Base-by-base conservation (phyloP, 2,113 vertebrate genomes). In the Pimephales promelas region DNA sequence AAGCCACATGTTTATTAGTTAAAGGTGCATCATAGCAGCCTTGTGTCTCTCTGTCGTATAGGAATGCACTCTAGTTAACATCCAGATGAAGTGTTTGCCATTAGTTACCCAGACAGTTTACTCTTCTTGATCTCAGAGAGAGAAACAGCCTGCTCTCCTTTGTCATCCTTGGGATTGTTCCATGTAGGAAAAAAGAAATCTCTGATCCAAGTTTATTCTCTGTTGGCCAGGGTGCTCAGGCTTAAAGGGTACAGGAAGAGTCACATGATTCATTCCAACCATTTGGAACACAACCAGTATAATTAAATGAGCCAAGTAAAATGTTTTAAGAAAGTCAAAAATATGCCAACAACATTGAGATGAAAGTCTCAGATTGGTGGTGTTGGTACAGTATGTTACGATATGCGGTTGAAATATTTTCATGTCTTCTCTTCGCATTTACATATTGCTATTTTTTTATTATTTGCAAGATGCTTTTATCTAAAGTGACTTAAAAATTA, bases 131-230 rank as follows among this genome's bases (percentile, higher is more conserved):
- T 57, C 31, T 74, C 16, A 77, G 40, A 64, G 28, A 31, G 20
- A 59, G 61, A 54, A 34, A 76, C 68, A 54, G 61, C 61, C 61
- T 31, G 34, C 11, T 24, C 18, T 82, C 54, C 28, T n/a, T 34
- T 52, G 71, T 74, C 34, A 64, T 64, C 34, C 45, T 77, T 71
- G 57, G n/a, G 26, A 18, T 84, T 28, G 24, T 66, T 78, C 73
- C 66, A 72, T 79, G 45, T 47, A n/a, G 72, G 71, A 73, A 61
- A 34, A 87, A 86, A 81, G 2, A 79, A 84, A 75, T 45, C 78
- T 87, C 40, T 86, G 80, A 84, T 87, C 84, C 71, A 75, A 82
- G 61, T 73, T 78, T 82, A 28, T 82, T 57, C 84, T 75, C 45
- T 85, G 36, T 83, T 78, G 76, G 28, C 83, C 71, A 62, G 49